Evolutionary conservation across 2,113 vertebrate genomes (phyloP), one percentile per base, ranked within the genome.

Genomic region (Tyto alba): DNA sequence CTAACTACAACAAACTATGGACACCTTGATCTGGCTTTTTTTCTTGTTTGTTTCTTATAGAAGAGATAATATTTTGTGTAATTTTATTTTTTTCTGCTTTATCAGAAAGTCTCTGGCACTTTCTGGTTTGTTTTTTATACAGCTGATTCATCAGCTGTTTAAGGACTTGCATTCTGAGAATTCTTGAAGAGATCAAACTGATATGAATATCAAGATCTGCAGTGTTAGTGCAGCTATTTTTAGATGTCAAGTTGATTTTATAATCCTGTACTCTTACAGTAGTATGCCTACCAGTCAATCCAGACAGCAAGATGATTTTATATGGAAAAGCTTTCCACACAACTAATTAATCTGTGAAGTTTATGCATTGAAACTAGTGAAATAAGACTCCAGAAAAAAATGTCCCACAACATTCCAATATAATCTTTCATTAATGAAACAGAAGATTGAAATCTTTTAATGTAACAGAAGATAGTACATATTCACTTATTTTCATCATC

Each of bases 181-280:
- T 43, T 4, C 8, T 85, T 72, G 25, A 63, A 6, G 18, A 52
- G 15, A 38, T 9, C 1, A 19, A 47, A 34, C 5, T 16, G 6
- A 23, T 45, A 34, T 45, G 43, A 88, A 50, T 21, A 55, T 6
- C 21, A 55, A 76, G 26, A 60, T 14, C 30, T 30, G 6, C 9
- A 29, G 7, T 4, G 0, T 48, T 64, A 47, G 1, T 56, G 25
- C 40, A 14, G 1, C 4, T 38, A 26, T 23, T 52, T 81, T 64
- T 40, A 50, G 29, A 55, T 13, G 16, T n/a, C 3, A n/a, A 36
- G 22, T 69, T 29, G 41, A 56, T 71, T 75, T 73, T 40, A 6
- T 34, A n/a, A 6, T 47, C 17, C 22, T 77, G 10, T 75, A 36
- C 10, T 59, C 19, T 60, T 22, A 27, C n/a, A n/a, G n/a, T 15